Evolutionary conservation across 2,888 invertebrate species (phyloP), one percentile per base, ranked within the genome.

Genomic region (Ischnus inquisitorius): DNA sequence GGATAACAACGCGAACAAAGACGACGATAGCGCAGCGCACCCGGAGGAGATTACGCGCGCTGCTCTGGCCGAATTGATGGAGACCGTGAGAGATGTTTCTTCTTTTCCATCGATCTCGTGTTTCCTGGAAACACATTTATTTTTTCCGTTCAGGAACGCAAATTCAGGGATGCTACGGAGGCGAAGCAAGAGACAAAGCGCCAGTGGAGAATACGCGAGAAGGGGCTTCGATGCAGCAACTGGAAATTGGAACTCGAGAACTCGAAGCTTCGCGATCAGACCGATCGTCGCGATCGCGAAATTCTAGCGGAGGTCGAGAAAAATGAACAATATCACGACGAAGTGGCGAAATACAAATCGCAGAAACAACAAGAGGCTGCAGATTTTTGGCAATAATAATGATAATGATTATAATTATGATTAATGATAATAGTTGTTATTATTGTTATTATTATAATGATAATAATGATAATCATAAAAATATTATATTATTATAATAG

Each of bases 201-300:
- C 48, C 79, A 82, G 39, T 84, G 81, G 81, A 69, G 79, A 41
- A 41, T 67, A 6, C 69, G 79, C 8, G 54, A 72, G 0, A 62
- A n/a, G 8, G 71, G 68, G 14, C 22, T 84, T 28, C 41, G 16
- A 8, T 67, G 46, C 41, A 78, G 79, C 75, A 84, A 84, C 60
- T 84, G 79, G 75, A 84, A 84, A 72, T 43, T 82, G 67, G 82
- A 82, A 34, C 62, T 76, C 5, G 65, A 65, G 16, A 65, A 75
- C 1, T 16, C 16, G 25, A 79, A 71, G 54, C 22, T 84, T 43
- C 78, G 75, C 1, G 69, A 69, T 14, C 34, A 14, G n/a, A 71
- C 51, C 3, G 69, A 78, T 22, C 46, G 60, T 28, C 34, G 79
- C 2, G 78, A 82, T 14, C 43, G 67, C 2, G 71, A 81, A 16